Evolutionary conservation across 2,797 vertebrate genomes (phyloP).

Genomic region (Glossophaga mutica): DNA sequence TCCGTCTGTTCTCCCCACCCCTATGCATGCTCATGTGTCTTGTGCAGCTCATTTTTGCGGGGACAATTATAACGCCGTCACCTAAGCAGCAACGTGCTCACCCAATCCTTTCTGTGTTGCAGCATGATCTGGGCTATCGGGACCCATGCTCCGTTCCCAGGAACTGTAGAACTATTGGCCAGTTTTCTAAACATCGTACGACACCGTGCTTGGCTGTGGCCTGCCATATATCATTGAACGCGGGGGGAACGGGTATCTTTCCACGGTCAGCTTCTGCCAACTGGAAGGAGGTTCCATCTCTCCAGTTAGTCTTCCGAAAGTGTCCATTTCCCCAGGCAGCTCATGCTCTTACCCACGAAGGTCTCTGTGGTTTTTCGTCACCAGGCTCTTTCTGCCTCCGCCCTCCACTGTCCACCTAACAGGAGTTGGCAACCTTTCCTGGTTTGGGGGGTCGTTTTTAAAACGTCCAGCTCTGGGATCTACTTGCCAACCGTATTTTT

Average conservation of each 20-base stretch:
- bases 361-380: too few relatives aligned
- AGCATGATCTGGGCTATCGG: too few relatives aligned
- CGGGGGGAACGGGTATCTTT: background rate
- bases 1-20: too few relatives aligned
- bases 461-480: too few relatives aligned
- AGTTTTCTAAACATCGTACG: background rate
- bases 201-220: background rate
- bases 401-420: background rate
- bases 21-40: rapidly evolving
- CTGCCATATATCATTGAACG: rapidly evolving
- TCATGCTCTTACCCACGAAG: background rate
- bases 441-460: background rate
- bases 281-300: rapidly evolving
- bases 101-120: too few relatives aligned
- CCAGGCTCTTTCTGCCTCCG: background rate
- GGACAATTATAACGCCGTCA: background rate
- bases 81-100: rapidly evolving
- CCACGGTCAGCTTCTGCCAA: background rate
- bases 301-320: background rate
- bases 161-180: background rate
- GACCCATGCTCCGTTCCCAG: background rate
- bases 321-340: background rate
- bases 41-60: rapidly evolving
- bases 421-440: background rate
- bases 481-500: too few relatives aligned